Evolutionary conservation across 2,797 vertebrate species (phyloP), one percentile per base, ranked within the genome.

Genomic region (Thalassophryne amazonica): DNA sequence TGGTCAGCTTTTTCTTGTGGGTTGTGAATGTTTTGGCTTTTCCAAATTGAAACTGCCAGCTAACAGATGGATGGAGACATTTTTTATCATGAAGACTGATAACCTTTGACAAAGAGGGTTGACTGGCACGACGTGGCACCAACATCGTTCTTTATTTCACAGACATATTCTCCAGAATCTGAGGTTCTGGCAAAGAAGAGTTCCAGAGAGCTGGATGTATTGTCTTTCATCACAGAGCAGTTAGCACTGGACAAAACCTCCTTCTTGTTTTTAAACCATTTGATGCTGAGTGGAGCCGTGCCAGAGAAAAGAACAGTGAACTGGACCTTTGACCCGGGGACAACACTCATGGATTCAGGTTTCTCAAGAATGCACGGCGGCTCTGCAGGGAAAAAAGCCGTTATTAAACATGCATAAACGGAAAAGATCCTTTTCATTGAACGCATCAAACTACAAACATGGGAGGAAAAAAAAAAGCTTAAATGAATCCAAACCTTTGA

Each of bases 61-160:
- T n/a, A 48, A 39, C 55, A 53, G 8, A 25, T 61, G 56, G 49
- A 67, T 48, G 40, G 57, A 70, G 19, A 54, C 43, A 57, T 5
- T 14, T 18, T 31, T 25, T 60, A 4, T 56, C 7, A 14, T 30
- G 59, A 12, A 8, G 6, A 55, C 54, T 53, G 41, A 80, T 69
- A 82, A 99, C 97, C 97, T 99, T 98, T 99, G 12, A 99, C 95
- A 88, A 97, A 98, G 31, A 99, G 89, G 2, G 88, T 54, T 29
- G 91, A 74, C 83, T 95, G 96, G 69, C 93, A 95, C 57, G 92
- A 93, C 32, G 92, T 85, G 14, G 86, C 91, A 29, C 97, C 97
- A 31, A 98, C 96, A 12, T 96, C 94, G 32, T 99, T 99, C 80
- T 89, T 93, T 50, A 98, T 89, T 61, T 99, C 94, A 85, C 96